Base-by-base conservation (phyloP, 2,797 vertebrate genomes). In the Rhinichthys osculus region DNA sequence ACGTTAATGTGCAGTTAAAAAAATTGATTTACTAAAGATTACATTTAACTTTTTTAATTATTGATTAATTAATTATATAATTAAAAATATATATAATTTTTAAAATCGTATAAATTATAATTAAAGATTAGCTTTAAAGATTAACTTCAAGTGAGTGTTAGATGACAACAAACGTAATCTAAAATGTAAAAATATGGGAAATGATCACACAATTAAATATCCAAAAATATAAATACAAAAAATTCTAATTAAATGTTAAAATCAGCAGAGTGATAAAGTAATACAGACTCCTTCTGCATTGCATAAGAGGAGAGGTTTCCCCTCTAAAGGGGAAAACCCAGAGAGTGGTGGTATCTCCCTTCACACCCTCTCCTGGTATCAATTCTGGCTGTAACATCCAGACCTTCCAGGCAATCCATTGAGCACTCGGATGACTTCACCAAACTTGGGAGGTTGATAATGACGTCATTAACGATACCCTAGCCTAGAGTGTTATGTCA, bases 271-370 rank as follows among this genome's bases (percentile, higher is more conserved):
- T 19, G 21, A 71, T 23, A 19, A 21, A 70, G 38, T 10, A 35
- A 70, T 70, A 35, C 33, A 52, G 21, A n/a, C 5, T 47, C 50
- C 50, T 52, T 27, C 40, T 57, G 59, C 35, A 69, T 79, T 83
- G 27, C 80, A 69, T 86, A 88, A 88, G 27, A 74, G 2, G n/a
- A 83, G 59, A 85, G 44, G 57, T 67, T 72, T 78, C 71, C 67
- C n/a, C 54, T 83, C 74, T 52, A 30, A 81, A 62, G 59, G 38
- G 70, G 71, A 47, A 86, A 81, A 66, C 54, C 64, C 66, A 52
- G 54, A 21, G 14, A 23, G 54, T 47, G 42, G 40, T 50, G 10
- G n/a, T 73, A 52, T 82, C n/a, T 82, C 44, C n/a, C 40, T 70
- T 35, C 16, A 67, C 35, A 27, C 40, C 47, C 57, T 78, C 35